phyloP scores from a whole-genome alignment of 2,888 invertebrate genomes.

The Stegana nigrithorax region DNA sequence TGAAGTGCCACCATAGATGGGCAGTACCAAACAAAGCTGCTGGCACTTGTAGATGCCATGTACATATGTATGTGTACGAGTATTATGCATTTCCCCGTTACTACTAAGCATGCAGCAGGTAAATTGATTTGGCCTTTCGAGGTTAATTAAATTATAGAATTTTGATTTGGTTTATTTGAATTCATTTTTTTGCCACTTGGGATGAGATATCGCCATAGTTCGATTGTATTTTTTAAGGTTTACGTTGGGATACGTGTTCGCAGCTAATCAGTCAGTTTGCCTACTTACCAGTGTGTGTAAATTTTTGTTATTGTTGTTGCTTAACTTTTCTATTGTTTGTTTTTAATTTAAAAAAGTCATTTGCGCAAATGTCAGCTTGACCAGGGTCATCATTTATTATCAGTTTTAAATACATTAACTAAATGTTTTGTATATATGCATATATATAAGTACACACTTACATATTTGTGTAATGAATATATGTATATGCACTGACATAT shows the following conservation, averaged over 20 bases:
- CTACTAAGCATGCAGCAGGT: not conserved
- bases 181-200: too few relatives aligned
- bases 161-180: constrained; percentile 45
- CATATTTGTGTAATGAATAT: not conserved
- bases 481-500: not conserved
- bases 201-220: too few relatives aligned
- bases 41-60: too few relatives aligned
- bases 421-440: constrained; percentile 17
- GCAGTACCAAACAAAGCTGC: too few relatives aligned
- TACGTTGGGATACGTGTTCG: too few relatives aligned
- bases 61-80: too few relatives aligned
- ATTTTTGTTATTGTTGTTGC: not conserved
- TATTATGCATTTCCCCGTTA: too few relatives aligned
- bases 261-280: constrained; percentile 6
- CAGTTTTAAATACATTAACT: not conserved
- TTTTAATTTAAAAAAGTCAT: not conserved
- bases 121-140: constrained; percentile 56
- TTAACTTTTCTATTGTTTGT: not conserved
- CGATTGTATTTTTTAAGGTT: too few relatives aligned
- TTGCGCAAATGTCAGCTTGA: constrained; percentile 1
- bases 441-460: not conserved
- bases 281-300: not conserved
- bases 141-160: constrained; percentile 59
- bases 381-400: constrained; percentile 29
- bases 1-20: too few relatives aligned